A percentile compares a stretch with the other conserved stretches of the same genome.
Evolutionary conservation across 2,113 vertebrate genomes (phyloP).

Genomic region (Poecilia latipinna): DNA sequence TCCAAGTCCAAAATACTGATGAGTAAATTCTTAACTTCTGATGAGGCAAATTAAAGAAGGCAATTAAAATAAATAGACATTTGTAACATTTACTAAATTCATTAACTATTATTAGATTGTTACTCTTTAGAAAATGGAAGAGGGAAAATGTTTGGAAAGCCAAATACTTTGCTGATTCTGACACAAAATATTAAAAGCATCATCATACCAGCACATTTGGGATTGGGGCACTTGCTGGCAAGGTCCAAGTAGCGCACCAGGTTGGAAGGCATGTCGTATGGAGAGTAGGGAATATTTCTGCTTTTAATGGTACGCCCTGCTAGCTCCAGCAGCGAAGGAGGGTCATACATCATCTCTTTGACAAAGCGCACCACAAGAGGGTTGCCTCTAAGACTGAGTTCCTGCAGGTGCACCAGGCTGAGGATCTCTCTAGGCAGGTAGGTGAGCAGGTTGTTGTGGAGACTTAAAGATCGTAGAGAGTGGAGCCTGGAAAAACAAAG

Average conservation of each 20-base stretch:
- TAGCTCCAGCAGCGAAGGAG: constrained; percentile 82
- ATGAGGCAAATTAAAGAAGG: neutral
- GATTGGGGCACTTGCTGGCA: constrained; percentile 97
- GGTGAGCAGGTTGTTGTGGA: constrained; percentile 97
- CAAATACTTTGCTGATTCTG: neutral
- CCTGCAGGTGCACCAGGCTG: constrained; percentile 90
- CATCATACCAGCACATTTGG: constrained; percentile 91
- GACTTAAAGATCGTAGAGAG: constrained; percentile 94
- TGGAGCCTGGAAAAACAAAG: constrained; percentile 81
- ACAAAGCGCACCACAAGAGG: constrained; percentile 90
- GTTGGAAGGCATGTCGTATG: constrained; percentile 85
- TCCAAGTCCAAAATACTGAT: neutral
- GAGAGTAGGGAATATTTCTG: constrained; percentile 80
- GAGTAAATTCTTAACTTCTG: neutral
- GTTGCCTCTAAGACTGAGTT: constrained; percentile 96
- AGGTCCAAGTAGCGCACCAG: constrained; percentile 89
- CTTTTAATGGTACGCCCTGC: constrained; percentile 80
- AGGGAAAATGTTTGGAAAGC: neutral
- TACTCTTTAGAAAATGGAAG: neutral
- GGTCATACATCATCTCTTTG: constrained; percentile 83
- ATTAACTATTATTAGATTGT: neutral
- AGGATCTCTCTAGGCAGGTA: constrained; percentile 96
- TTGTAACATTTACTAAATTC: neutral
- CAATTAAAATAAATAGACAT: neutral
- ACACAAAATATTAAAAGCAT: no score